phyloP scores from a whole-genome alignment of 2,797 vertebrate species.

The Rhabdophis nuchalis region DNA sequence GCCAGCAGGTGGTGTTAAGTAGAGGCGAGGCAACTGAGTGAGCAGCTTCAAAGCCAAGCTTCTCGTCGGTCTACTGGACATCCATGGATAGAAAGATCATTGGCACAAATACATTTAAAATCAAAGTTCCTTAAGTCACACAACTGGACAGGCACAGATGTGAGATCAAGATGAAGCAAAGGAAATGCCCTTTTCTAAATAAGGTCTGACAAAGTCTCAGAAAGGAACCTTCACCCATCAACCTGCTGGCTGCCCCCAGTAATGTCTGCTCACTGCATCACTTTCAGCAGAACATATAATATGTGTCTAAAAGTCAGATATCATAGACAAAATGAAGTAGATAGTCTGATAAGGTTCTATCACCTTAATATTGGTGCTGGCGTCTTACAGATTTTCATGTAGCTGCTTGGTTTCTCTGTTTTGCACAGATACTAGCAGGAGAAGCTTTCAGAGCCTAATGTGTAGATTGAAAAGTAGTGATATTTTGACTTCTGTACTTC shows the following conservation, averaged over 20 bases:
- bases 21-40: conserved; percentile 12
- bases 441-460: neutral
- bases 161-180: neutral
- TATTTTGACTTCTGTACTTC: neutral
- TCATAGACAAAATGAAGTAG: neutral
- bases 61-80: conserved; percentile 26
- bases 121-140: conserved; percentile 13
- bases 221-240: neutral
- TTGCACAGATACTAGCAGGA: neutral
- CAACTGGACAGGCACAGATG: conserved; percentile 22
- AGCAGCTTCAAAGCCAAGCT: conserved; percentile 20
- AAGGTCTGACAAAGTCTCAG: neutral
- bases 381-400: neutral
- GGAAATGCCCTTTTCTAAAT: neutral
- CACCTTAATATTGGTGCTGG: neutral
- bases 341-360: neutral
- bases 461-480: neutral
- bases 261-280: neutral
- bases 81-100: neutral
- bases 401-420: neutral
- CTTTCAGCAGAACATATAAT: neutral
- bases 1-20: conserved; percentile 48
- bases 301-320: neutral
- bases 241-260: neutral
- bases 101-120: conserved; percentile 5